These are phyloP conservation scores for Tichodroma muraria DNA, from an alignment of 2,113 vertebrate genomes.

Conservation along the genomic window DNA sequence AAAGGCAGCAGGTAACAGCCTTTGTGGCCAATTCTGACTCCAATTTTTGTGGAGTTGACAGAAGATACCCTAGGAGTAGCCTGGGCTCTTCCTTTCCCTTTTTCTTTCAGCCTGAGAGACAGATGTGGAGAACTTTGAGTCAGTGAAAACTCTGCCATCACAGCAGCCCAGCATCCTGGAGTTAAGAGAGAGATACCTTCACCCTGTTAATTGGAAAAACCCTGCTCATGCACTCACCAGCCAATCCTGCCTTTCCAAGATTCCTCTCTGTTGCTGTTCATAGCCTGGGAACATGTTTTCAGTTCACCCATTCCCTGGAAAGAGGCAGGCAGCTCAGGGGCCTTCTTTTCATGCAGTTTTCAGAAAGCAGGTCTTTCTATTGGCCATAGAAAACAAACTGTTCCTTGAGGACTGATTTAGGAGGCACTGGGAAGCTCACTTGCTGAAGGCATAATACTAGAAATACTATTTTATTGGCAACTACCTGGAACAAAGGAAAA, in stretches of 20 bases:
- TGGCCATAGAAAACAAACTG: neutral
- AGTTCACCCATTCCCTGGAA: neutral
- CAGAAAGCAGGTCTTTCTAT: neutral
- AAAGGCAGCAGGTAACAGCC: neutral
- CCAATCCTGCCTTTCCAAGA: neutral
- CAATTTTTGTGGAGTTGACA: neutral
- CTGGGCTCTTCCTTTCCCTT: neutral
- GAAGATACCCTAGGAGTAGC: neutral
- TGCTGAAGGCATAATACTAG: neutral
- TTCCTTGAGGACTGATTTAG: neutral
- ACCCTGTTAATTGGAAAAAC: neutral
- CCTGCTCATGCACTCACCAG: neutral
- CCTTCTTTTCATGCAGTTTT: neutral
- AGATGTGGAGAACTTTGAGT: neutral
- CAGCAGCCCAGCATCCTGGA: neutral
- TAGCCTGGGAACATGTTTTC: neutral
- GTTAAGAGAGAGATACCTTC: neutral
- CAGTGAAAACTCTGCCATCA: neutral
- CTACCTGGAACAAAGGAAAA: slow-evolving; percentile 10
- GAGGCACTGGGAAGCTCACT: neutral
- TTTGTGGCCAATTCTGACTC: neutral
- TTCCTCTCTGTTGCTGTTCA: neutral
- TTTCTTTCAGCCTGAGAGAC: neutral
- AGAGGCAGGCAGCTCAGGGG: neutral
- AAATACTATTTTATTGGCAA: neutral